Base-by-base conservation (phyloP, 1,140 invertebrate genomes). In the Lepidostoma basale region DNA sequence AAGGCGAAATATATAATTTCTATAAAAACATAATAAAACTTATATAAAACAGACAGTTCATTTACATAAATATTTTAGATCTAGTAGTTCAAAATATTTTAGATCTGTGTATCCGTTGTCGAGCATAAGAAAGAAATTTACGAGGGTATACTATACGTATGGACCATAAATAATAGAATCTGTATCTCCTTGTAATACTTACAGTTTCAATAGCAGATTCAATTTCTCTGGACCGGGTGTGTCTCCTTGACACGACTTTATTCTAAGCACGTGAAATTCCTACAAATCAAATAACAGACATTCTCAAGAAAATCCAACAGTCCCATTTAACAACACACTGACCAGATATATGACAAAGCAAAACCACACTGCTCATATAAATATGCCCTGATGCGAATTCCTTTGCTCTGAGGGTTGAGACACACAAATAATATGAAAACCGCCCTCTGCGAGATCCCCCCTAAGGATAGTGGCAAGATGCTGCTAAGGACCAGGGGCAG, bases 371-470 rank as follows among this genome's bases (percentile, higher is more conserved):
- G 14, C 12, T 33, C n/a, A n/a, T n/a, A n/a, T n/a, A n/a, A n/a
- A n/a, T n/a, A n/a, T n/a, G n/a, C n/a, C n/a, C n/a, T 28, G 52
- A 56, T 36, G 52, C 1, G 52, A 20, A 36, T 22, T 36, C 18
- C 20, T 40, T 56, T 8, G 26, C n/a, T 14, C 4, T 40, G 16
- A 16, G 39, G 23, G 22, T 40, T 12, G 56, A 39, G 33, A 33
- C n/a, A 16, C 39, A 40, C 39, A 56, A 60, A 60, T 60, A 60
- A 60, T 64, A 49, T 54, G 45, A 64, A 54, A 62, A 62, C 59
- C 40, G 39, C 36, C 23, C 39, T 23, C 44, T 14, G 28, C 30
- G 62, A 47, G 44, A 64, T 49, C 36, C 28, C 28, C 62, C 62
- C 62, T 33, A 22, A 16, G 14, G 44, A 49, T 49, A 65, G 30